Conservation (phyloP, 1,140 invertebrate genomes). For the Drosophila sulfurigaster region DNA sequence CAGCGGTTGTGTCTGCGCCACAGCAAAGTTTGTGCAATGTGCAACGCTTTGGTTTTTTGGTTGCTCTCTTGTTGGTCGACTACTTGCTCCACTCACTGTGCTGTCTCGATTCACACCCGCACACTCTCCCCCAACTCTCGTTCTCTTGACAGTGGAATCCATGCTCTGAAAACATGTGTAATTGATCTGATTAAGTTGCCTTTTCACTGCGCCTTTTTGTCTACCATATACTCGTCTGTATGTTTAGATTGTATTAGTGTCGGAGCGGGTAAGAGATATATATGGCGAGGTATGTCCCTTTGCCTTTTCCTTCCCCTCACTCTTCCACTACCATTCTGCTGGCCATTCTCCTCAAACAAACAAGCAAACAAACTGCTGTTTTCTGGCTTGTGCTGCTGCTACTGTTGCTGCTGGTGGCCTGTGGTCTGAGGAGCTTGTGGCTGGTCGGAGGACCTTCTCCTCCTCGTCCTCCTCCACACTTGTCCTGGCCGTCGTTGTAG, state of each 20-base stretch:
- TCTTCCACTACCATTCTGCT: no score
- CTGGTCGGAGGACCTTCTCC: no score
- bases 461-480: neutral
- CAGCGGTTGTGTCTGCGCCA: no score
- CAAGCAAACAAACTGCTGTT: conserved; percentile 32
- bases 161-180: conserved; percentile 82
- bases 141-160: conserved; percentile 51
- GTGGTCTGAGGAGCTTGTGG: no score
- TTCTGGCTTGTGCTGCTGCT: neutral
- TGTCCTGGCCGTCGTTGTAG: conserved; percentile 30
- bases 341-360: conserved; percentile 58
- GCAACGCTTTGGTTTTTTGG: no score
- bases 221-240: conserved; percentile 9
- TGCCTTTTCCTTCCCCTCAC: no score
- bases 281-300: conserved; percentile 45
- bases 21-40: no score
- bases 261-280: conserved; percentile 59
- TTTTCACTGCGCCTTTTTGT: conserved; percentile 57
- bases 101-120: neutral
- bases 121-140: no score
- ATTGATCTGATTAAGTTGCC: conserved; percentile 83
- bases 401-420: neutral
- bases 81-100: no score
- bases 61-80: no score
- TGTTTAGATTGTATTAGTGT: conserved; percentile 11